Conservation (phyloP, 1,140 invertebrate genomes). For the Caenorhabditis briggsae region DNA sequence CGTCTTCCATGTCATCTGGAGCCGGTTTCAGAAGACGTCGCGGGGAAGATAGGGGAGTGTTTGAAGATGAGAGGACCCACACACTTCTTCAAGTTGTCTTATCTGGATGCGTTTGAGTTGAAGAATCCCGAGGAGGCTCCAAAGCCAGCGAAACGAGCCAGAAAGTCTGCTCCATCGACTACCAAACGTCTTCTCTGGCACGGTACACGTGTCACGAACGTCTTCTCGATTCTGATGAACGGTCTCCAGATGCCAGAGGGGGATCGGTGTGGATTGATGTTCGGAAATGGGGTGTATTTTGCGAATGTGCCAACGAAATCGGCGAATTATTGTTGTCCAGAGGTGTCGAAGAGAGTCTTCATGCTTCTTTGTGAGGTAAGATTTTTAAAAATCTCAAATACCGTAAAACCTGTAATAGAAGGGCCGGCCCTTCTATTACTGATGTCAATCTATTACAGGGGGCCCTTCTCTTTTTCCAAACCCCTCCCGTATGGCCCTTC, state of each 20-base stretch:
- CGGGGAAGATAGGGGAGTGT: slow-evolving; percentile 21
- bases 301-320: slow-evolving; percentile 40
- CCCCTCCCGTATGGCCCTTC: too few relatives aligned
- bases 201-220: slow-evolving; percentile 26
- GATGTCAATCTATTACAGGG: too few relatives aligned
- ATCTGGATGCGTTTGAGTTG: not conserved
- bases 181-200: slow-evolving; percentile 33
- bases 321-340: slow-evolving; percentile 33
- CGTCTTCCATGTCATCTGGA: slow-evolving; percentile 13
- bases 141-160: not conserved
- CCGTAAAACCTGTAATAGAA: too few relatives aligned
- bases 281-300: slow-evolving; percentile 28
- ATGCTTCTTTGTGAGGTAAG: slow-evolving; percentile 45
- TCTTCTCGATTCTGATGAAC: slow-evolving; percentile 45
- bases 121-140: slow-evolving; percentile 1
- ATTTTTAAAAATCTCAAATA: too few relatives aligned
- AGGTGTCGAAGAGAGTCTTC: slow-evolving; percentile 15
- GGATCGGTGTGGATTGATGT: slow-evolving; percentile 26
- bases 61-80: slow-evolving; percentile 23
- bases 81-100: slow-evolving; percentile 3
- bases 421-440: too few relatives aligned
- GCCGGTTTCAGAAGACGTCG: slow-evolving; percentile 22
- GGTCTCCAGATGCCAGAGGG: slow-evolving; percentile 29
- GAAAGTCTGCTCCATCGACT: not conserved
- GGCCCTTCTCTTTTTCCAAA: too few relatives aligned